Evolutionary conservation across 2,888 invertebrate species (phyloP), one percentile per base, ranked within the genome.

Genomic region (Smittia sp.): DNA sequence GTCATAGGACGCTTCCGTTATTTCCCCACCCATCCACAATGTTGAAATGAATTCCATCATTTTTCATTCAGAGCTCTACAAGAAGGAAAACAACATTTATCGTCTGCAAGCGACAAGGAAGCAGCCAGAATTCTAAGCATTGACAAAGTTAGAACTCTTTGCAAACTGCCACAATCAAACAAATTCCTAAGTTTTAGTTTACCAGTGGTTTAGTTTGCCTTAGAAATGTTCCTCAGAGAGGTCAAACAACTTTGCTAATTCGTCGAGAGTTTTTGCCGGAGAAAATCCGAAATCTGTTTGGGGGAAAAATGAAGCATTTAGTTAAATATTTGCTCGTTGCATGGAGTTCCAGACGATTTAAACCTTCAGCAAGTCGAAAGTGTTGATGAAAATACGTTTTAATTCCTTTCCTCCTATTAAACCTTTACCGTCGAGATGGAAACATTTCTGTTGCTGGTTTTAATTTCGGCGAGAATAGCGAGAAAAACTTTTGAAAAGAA

Each of bases 361-460:
- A 24, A n/a, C n/a, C n/a, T n/a, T n/a, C n/a, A 32, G 32, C 32
- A 32, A 32, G 38, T 15, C 15, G 38, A 65, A 65, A 32, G 65
- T 65, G 65, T 65, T 67, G 67, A 67, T 67, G 67, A 67, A 67
- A 67, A 67, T 67, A 41, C 67, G 41, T 41, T 67, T 67, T 67
- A 67, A 67, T 67, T 32, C 41, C 38, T 27, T 67, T 39, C 41
- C 32, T 39, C 67, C 39, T n/a, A 2, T 46, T 11, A 32, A 32
- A 32, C 9, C 32, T n/a, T 46, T 46, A 13, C 15, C 46, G n/a
- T 46, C 2, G 46, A 11, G 46, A 46, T 46, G 15, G 4, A 18
- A 46, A 46, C n/a, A 46, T 58, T 58, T 58, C 22, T 58, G 58
- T 20, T 58, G 58, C 58, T 58, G 32, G 3, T 32, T 20, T 18